Base-by-base conservation (phyloP, 2,888 invertebrate genomes). In the Limnephilus lunatus region DNA sequence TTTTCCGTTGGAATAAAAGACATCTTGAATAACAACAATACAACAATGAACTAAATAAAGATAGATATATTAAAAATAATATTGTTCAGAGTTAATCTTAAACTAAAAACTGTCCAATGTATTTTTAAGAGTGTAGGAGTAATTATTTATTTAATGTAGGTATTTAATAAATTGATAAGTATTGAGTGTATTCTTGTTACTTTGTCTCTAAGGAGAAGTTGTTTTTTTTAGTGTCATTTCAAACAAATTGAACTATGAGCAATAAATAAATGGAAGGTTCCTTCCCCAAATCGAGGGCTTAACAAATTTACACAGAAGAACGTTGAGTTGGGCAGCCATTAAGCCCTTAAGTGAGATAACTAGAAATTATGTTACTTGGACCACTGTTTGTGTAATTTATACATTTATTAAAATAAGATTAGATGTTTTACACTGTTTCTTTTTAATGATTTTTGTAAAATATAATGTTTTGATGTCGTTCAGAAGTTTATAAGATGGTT, bases 231-330 rank as follows among this genome's bases (percentile, higher is more conserved):
- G 14, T 15, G 31, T 68, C 44, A 31, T 39, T 53, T 31, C 53
- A 87, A 30, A 87, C 53, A 53, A 39, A 86, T 85, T 39, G 11
- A 85, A 85, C 80, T 89, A 80, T 89, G 81, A 89, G 88, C 88
- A 89, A 89, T 89, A 89, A 89, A 89, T 89, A 35, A 89, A 89
- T 89, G 35, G 88, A 89, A 81, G 31, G 44, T 89, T 89, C 35
- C 31, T 89, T 31, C 19, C 25, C 68, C 25, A 7, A 68, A 68
- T n/a, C 68, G 2, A 68, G 68, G 68, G 68, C 2, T 68, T n/a
- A n/a, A 68, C 68, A 25, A 68, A 68, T 53, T 68, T 68, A 68
- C 68, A 68, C 68, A 68, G 68, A 68, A 25, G 68, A 68, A 68
- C 25, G 25, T n/a, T 68, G 68, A 68, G 9, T 68, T n/a, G 68